Evolutionary conservation across 2,113 vertebrate genomes (phyloP), one percentile per base, ranked within the genome.

Genomic region (Craseonycteris thonglongyai): DNA sequence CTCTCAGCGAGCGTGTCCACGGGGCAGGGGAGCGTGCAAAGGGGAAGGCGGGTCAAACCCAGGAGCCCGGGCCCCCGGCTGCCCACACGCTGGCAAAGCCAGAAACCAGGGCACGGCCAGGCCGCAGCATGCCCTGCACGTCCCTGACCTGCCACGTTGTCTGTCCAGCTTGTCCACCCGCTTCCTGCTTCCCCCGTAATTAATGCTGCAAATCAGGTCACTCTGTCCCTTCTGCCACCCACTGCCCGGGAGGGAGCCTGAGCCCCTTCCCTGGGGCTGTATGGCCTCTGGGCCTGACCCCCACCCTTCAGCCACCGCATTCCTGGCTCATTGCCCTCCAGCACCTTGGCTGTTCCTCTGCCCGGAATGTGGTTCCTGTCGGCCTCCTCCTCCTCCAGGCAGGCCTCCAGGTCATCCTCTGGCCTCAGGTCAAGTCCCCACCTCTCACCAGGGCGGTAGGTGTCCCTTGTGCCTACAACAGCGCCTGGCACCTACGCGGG

Each of bases 91-190:
- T 16, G 33, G 71, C 19, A 0, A 72, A 72, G 54, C 9, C 54
- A 30, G 85, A 19, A 42, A 3, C 49, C 51, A 26, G 81, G 35
- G 5, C 15, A 16, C 35, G 33, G 5, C n/a, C 47, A 24, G 74
- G 49, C 56, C 33, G 7, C 51, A 49, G 86, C n/a, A 6, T 2
- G 0, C 13, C 26, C 10, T 11, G 49, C 49, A 51, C 11, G 3
- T 3, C 59, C 35, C 28, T 11, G 59, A 42, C 33, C 59, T 3
- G 6, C n/a, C 16, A 0, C 0, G 5, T 3, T 13, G 35, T 35
- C 30, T 35, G 49, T 33, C 75, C 38, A 2, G 9, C 71, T 18
- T 28, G 15, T 2, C 24, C 56, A 59, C 45, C 59, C 11, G 9
- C 72, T 45, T 68, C 38, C 59, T 9, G 12, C 66, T 38, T 75